These are phyloP conservation scores for Pristionchus japonicus DNA, from an alignment of 2,888 invertebrate genomes.

Conservation along the genomic window DNA sequence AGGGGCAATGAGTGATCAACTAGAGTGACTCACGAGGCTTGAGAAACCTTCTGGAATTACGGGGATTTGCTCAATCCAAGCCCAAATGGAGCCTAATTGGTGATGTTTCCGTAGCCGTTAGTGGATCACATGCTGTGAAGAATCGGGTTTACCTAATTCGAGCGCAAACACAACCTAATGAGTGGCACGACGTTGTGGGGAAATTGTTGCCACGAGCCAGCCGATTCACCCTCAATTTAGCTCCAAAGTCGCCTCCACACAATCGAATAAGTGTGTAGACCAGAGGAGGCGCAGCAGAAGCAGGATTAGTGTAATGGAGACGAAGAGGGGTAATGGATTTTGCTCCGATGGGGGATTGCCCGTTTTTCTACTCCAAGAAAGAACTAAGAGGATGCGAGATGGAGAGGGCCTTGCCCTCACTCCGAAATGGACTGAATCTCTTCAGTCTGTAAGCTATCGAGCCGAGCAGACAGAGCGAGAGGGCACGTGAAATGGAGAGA, in stretches of 20 bases:
- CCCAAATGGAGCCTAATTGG: background rate
- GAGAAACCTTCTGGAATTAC: background rate
- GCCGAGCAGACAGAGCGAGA: background rate
- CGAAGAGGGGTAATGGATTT: background rate
- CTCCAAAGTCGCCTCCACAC: background rate
- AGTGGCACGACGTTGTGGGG: background rate
- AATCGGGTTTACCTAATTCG: too few relatives aligned
- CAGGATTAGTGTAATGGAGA: conserved; percentile 15
- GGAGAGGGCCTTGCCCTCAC: background rate
- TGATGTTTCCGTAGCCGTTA: background rate
- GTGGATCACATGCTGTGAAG: background rate
- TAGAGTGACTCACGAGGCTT: background rate
- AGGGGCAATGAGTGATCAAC: background rate
- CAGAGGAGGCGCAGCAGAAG: background rate
- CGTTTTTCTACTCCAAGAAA: background rate
- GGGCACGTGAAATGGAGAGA: background rate
- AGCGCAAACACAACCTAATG: background rate
- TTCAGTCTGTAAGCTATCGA: background rate
- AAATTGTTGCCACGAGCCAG: background rate
- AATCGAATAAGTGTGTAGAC: background rate
- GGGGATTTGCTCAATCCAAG: background rate
- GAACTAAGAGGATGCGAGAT: background rate
- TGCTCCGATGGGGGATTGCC: background rate
- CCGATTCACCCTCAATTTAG: background rate
- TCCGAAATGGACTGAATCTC: background rate